A percentile compares a stretch with the other conserved stretches of the same genome.
Evolutionary conservation across 30 jellyfish, hydroid and myxozoan species (phyloP).

Genomic region (Pseudorhiza aurosa): DNA sequence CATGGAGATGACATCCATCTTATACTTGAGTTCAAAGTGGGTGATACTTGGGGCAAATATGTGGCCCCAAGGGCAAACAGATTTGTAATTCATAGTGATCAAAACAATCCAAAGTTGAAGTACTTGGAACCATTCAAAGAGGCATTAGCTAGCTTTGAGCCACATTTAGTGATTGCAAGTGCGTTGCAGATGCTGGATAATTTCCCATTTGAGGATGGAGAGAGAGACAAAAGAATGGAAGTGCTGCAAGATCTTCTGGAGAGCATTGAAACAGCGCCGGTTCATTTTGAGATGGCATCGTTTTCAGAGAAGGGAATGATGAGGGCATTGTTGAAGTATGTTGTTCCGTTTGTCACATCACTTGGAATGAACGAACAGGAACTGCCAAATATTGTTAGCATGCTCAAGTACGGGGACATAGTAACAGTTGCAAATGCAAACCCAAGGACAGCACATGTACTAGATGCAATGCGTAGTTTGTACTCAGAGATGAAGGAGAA

Average conservation of each 20-base stretch:
- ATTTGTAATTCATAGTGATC: constrained; percentile 80
- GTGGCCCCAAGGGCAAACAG: constrained; percentile 92
- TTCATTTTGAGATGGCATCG: constrained; percentile 96
- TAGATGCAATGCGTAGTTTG: constrained; percentile 79
- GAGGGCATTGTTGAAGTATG: constrained; percentile 70
- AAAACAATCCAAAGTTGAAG: constrained; percentile 68
- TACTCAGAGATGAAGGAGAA: constrained; percentile 35
- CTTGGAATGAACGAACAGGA: constrained; percentile 95
- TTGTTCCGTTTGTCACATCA: constrained; percentile 88
- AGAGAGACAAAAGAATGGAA: constrained; percentile 81
- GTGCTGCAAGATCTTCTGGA: constrained; percentile 67
- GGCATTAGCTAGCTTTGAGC: constrained; percentile 40
- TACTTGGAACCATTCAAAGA: constrained; percentile 71
- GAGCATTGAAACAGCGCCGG: constrained; percentile 43
- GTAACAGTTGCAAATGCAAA: constrained; percentile 78
- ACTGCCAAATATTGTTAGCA: constrained; percentile 87
- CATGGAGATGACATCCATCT: constrained; percentile 86
- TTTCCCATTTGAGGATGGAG: constrained; percentile 77
- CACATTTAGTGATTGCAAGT: constrained; percentile 76
- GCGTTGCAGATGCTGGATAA: constrained; percentile 95
- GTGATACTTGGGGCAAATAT: constrained; percentile 84
- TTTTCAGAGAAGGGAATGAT: constrained; percentile 92
- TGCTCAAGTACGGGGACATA: constrained; percentile 78
- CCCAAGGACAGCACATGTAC: constrained; percentile 87
- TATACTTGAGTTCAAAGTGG: constrained; percentile 86